Conservation (phyloP, 2,113 vertebrate genomes). For the Plotosus lineatus region DNA sequence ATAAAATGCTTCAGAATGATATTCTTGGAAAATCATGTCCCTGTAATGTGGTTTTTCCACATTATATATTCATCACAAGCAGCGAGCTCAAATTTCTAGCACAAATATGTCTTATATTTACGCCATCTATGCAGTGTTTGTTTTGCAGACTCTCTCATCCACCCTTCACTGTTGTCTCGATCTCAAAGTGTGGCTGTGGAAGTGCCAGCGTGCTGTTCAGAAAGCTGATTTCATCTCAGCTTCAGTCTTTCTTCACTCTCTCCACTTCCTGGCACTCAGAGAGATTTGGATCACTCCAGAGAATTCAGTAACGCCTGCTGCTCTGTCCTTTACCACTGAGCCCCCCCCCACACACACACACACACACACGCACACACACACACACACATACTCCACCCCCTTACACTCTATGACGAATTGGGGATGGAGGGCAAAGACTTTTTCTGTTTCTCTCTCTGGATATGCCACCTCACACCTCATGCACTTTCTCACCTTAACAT, state of each 20-base stretch:
- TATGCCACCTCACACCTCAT: not conserved
- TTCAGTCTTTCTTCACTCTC: not conserved
- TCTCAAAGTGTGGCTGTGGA: not conserved
- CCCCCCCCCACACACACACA: too few species aligned
- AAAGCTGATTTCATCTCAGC: slow-evolving; percentile 15
- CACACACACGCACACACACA: not conserved
- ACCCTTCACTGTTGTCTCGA: not conserved
- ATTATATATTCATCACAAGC: not conserved
- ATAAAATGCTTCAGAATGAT: not conserved
- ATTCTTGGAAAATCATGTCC: not conserved
- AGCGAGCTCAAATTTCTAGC: not conserved
- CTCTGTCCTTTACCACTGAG: not conserved
- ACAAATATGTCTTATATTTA: not conserved
- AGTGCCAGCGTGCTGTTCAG: not conserved
- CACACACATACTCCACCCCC: not conserved
- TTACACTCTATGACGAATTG: not conserved
- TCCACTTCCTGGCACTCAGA: not conserved
- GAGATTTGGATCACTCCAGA: slow-evolving; percentile 4
- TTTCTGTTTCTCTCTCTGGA: not conserved
- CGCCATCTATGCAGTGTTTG: slow-evolving; percentile 5
- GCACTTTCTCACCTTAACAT: slow-evolving; percentile 6
- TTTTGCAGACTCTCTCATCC: not conserved
- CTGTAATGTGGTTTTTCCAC: not conserved
- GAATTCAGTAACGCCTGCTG: not conserved
- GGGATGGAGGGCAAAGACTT: not conserved